A percentile compares a stretch with the other conserved stretches of the same genome.
Conservation (phyloP, 2,113 vertebrate species). For the Orientallactaga bullata region DNA sequence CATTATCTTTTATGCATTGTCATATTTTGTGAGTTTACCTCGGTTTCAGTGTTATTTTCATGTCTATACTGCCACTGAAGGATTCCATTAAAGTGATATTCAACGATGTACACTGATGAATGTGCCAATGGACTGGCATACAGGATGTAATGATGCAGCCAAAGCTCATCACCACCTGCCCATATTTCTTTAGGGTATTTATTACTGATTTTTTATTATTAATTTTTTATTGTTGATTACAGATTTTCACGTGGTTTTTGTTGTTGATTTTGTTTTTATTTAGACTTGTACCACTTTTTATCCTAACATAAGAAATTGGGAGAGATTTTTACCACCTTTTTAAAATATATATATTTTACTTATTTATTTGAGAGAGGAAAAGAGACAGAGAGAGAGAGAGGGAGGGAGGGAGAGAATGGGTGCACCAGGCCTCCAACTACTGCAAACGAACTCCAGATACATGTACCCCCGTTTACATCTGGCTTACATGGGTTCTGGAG, state of each 20-base stretch:
- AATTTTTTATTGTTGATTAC: no score
- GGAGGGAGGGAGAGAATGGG: no score
- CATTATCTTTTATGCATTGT: not conserved
- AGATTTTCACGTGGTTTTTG: not conserved
- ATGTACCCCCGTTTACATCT: no score
- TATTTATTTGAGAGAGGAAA: no score
- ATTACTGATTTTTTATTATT: no score
- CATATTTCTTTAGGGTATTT: not conserved
- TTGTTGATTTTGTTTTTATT: not conserved
- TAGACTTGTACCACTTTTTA: not conserved
- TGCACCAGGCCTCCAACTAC: no score
- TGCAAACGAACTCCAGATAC: no score
- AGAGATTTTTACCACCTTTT: slow-evolving; percentile 8
- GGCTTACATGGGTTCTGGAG: no score
- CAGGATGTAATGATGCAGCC: not conserved
- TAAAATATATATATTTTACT: no score
- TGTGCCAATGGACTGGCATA: not conserved
- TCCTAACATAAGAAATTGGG: not conserved
- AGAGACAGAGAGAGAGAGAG: no score
- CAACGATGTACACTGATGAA: not conserved
- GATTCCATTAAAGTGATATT: not conserved
- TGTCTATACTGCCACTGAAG: not conserved
- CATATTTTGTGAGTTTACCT: not conserved
- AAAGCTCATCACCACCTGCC: not conserved
- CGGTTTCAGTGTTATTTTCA: not conserved